These are phyloP conservation scores for Ariolimax columbianus DNA, from an alignment of 2,888 invertebrate species.

Conservation along the genomic window DNA sequence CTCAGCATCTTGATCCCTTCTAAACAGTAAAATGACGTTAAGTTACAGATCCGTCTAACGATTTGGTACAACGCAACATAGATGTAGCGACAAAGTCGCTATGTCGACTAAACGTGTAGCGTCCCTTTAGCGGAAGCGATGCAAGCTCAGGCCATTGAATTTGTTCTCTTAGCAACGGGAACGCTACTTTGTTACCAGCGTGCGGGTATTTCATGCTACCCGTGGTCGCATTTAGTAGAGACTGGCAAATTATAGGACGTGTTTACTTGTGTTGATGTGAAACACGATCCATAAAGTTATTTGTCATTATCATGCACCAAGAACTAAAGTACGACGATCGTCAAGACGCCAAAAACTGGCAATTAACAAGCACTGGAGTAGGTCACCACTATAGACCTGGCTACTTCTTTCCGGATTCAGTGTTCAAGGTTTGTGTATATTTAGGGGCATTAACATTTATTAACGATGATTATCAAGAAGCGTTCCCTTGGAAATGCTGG, in stretches of 20 bases:
- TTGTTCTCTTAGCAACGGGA: constrained; percentile 49
- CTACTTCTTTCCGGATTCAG: constrained; percentile 78
- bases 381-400: constrained; percentile 78
- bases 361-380: constrained; percentile 77
- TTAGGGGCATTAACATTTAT: no score
- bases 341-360: constrained; percentile 67
- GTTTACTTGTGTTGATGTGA: not conserved
- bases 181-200: not conserved
- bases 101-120: not conserved
- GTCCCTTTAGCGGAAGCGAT: constrained; percentile 16
- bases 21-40: no score
- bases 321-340: constrained; percentile 64
- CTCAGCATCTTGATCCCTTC: no score
- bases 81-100: not conserved
- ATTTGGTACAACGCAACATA: no score
- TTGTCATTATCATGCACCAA: constrained; percentile 61
- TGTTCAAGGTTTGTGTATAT: constrained; percentile 73
- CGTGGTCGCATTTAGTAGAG: not conserved
- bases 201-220: not conserved
- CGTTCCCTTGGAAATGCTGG: no score
- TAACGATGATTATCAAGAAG: no score
- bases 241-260: not conserved
- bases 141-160: not conserved
- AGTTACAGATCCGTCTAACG: no score
- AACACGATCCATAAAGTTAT: not conserved